Percentiles rank a stretch among this genome's conserved stretches.
phyloP scores from a whole-genome alignment of 2,113 vertebrate species.

The Bufo bufo region DNA sequence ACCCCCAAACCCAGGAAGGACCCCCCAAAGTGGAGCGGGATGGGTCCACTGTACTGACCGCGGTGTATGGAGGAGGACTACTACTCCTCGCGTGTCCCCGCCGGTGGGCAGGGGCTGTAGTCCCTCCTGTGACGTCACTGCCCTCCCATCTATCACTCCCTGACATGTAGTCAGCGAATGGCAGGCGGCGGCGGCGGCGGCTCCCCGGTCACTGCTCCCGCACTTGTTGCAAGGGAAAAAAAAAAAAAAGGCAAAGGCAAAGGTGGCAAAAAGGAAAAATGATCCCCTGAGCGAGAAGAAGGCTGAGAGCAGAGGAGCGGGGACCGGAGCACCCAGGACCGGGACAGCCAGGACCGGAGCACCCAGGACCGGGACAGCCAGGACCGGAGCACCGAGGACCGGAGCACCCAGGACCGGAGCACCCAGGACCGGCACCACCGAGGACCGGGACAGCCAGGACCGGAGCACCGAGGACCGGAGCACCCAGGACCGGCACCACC shows the following conservation, averaged over 20 bases:
- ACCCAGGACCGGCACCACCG: no score
- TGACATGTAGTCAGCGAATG: conserved; percentile 73
- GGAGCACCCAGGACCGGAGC: background rate
- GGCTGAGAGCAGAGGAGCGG: background rate
- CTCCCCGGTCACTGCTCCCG: conserved; percentile 62
- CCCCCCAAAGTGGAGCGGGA: background rate
- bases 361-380: no score
- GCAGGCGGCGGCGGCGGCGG: conserved; percentile 71
- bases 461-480: no score
- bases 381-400: no score
- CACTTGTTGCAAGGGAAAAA: conserved; percentile 82
- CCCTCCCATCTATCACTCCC: conserved; percentile 70
- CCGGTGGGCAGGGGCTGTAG: conserved; percentile 28
- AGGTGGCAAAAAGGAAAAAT: conserved; percentile 21
- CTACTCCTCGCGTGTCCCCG: conserved; percentile 18
- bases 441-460: no score
- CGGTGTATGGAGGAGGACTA: background rate
- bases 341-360: background rate
- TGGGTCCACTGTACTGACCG: background rate
- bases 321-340: background rate
- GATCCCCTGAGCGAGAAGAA: background rate
- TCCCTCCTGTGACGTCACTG: conserved; percentile 53
- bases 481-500: no score
- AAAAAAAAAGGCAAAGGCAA: conserved; percentile 61
- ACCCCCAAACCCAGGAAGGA: no score